Conservation (phyloP, 2,797 vertebrate genomes). For the Sebastiscus albofasciatus region DNA sequence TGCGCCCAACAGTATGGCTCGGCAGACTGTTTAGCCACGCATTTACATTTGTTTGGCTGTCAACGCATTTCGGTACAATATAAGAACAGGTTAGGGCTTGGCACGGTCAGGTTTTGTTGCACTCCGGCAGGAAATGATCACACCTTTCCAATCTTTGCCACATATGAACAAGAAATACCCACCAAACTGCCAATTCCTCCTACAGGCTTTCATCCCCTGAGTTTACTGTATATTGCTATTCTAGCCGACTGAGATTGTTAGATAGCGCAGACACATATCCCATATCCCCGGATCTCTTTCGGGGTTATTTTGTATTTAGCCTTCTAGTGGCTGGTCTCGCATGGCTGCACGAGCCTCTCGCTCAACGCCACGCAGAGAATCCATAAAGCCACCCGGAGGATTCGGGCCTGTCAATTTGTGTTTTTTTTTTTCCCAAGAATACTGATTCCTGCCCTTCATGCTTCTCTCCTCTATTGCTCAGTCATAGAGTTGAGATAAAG, state of each 20-base stretch:
- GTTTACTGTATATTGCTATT: slow-evolving; percentile 66
- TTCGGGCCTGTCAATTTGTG: slow-evolving; percentile 65
- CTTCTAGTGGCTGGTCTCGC: slow-evolving; percentile 70
- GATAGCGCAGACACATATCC: slow-evolving; percentile 60
- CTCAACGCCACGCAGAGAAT: slow-evolving; percentile 60
- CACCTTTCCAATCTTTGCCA: slow-evolving; percentile 24
- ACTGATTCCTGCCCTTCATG: slow-evolving; percentile 69
- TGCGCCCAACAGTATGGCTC: slow-evolving; percentile 9
- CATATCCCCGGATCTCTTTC: slow-evolving; percentile 65
- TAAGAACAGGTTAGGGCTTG: slow-evolving; percentile 30
- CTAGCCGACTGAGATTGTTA: slow-evolving; percentile 53
- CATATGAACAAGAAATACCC: slow-evolving; percentile 41
- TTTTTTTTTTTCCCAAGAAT: slow-evolving; percentile 37
- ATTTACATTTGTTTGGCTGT: slow-evolving; percentile 56
- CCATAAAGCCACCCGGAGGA: slow-evolving; percentile 72
- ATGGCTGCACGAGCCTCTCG: slow-evolving; percentile 65
- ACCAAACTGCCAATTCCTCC: slow-evolving; percentile 30
- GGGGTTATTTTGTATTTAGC: slow-evolving; percentile 73
- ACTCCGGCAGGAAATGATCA: slow-evolving; percentile 10
- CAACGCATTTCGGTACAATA: slow-evolving; percentile 40
- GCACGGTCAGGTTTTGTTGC: slow-evolving; percentile 35
- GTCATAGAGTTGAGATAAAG: slow-evolving; percentile 29
- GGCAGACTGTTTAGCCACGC: slow-evolving; percentile 11
- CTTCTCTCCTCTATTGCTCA: slow-evolving; percentile 47
- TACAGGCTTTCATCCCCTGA: slow-evolving; percentile 28